Evolutionary conservation across 2,113 vertebrate species (phyloP).

Genomic region (Falcunculus frontatus): DNA sequence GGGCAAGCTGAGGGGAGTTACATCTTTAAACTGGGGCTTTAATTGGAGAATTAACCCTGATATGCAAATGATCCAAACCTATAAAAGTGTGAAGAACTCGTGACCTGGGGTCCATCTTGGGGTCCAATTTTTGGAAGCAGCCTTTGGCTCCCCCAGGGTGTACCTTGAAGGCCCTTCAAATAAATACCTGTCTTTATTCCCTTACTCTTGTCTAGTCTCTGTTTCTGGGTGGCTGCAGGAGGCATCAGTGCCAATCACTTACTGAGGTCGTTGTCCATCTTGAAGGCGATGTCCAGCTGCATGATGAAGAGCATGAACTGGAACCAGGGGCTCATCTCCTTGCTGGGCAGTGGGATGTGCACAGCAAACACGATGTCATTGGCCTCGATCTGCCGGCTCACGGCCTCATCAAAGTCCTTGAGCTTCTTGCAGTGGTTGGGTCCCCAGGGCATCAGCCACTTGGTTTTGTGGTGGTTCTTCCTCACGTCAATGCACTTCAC

Average conservation of each 20-base stretch:
- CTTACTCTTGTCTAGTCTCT: too few species aligned
- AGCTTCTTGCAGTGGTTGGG: conserved; percentile 86
- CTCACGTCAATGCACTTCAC: conserved; percentile 88
- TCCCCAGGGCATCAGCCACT: conserved; percentile 95
- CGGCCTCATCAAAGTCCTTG: conserved; percentile 85
- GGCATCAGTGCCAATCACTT: conserved; percentile 63
- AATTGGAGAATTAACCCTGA: too few species aligned
- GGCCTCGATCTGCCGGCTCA: conserved; percentile 86
- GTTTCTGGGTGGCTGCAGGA: too few species aligned
- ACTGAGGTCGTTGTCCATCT: conserved; percentile 91
- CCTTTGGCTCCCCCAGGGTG: too few species aligned
- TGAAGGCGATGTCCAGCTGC: conserved; percentile 94
- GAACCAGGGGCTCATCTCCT: conserved; percentile 99
- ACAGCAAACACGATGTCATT: conserved; percentile 94
- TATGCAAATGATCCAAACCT: too few species aligned
- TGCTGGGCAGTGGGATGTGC: conserved; percentile 83
- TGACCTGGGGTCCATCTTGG: too few species aligned
- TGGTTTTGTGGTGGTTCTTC: conserved; percentile 79
- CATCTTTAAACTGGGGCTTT: too few species aligned
- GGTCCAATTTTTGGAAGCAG: too few species aligned
- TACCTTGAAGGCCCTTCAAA: too few species aligned
- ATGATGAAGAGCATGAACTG: conserved; percentile 96
- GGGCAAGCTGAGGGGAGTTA: too few species aligned
- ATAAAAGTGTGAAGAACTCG: too few species aligned
- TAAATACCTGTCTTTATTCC: too few species aligned